Conservation (phyloP, 92 coral and sea anemone genomes). For the Ricordea florida region DNA sequence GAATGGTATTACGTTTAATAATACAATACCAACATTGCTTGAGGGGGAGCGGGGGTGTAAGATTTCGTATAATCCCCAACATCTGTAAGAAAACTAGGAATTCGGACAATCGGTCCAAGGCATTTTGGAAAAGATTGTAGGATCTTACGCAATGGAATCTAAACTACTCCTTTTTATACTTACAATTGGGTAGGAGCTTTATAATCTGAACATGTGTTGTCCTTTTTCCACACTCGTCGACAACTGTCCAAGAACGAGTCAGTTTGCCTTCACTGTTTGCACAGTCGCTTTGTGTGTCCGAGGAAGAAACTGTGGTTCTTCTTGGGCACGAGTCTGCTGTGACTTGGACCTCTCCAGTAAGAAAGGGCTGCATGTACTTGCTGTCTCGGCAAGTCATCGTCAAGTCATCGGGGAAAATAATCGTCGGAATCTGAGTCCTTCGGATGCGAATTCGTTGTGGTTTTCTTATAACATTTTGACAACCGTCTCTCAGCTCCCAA, state of each 20-base stretch:
- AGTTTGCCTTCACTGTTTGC: slow-evolving; percentile 42
- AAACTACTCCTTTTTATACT: background rate
- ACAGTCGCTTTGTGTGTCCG: slow-evolving; percentile 61
- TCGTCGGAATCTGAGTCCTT: slow-evolving; percentile 37
- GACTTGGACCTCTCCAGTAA: slow-evolving; percentile 26
- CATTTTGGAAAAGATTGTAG: too few relatives aligned
- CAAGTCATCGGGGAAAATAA: slow-evolving; percentile 57
- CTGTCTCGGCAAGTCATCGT: slow-evolving; percentile 55
- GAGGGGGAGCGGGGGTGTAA: too few relatives aligned
- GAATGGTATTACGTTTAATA: too few relatives aligned
- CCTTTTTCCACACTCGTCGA: slow-evolving; percentile 59
- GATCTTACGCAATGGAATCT: too few relatives aligned
- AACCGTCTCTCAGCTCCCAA: slow-evolving; percentile 80
- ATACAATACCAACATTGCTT: too few relatives aligned
- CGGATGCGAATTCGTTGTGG: slow-evolving; percentile 56
- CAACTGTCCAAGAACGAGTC: slow-evolving; percentile 73
- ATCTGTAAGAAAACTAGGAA: too few relatives aligned
- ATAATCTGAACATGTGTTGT: slow-evolving; percentile 51
- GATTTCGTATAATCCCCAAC: too few relatives aligned
- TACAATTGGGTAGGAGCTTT: slow-evolving; percentile 62
- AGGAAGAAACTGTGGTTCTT: slow-evolving; percentile 22
- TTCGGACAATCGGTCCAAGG: too few relatives aligned
- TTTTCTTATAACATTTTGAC: slow-evolving; percentile 55
- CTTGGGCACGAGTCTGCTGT: slow-evolving; percentile 18
- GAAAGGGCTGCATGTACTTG: slow-evolving; percentile 47